Conservation (phyloP, 2,888 invertebrate genomes). For the Corbicula japonica region DNA sequence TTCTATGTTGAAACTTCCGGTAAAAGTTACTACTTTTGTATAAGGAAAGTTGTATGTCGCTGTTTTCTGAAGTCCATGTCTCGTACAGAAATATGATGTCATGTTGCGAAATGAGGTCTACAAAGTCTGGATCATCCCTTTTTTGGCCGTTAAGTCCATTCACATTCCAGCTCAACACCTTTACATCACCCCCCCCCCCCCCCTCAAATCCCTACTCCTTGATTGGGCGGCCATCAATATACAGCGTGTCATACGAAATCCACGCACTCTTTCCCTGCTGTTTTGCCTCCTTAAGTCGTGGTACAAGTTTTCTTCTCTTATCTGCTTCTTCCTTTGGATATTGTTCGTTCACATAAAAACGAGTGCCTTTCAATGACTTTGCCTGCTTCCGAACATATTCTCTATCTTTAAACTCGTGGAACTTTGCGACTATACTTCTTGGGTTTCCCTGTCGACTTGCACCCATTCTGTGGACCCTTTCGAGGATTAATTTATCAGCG, state of each 20-base stretch:
- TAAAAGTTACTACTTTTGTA: slow-evolving; percentile 11
- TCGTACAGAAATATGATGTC: not conserved
- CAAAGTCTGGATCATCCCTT: slow-evolving; percentile 9
- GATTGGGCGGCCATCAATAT: not conserved
- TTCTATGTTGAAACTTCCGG: slow-evolving; percentile 15
- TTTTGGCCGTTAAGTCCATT: slow-evolving; percentile 1
- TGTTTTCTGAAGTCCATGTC: no score
- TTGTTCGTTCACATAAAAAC: slow-evolving; percentile 9
- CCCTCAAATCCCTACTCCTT: not conserved
- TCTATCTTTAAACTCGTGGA: no score
- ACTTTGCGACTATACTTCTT: no score
- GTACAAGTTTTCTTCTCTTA: no score
- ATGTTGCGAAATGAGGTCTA: not conserved
- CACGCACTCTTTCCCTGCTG: no score
- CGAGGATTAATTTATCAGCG: no score
- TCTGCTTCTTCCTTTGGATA: not conserved
- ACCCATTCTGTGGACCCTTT: no score
- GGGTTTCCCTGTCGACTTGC: no score
- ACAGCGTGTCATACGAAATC: no score
- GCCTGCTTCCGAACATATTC: no score
- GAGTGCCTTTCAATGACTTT: no score
- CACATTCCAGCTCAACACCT: not conserved
- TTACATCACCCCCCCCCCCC: slow-evolving; percentile 15
- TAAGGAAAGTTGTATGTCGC: not conserved
- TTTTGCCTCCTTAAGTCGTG: no score